Evolutionary conservation across 1,140 invertebrate species (phyloP).

Genomic region (Choristoneura fumiferana): DNA sequence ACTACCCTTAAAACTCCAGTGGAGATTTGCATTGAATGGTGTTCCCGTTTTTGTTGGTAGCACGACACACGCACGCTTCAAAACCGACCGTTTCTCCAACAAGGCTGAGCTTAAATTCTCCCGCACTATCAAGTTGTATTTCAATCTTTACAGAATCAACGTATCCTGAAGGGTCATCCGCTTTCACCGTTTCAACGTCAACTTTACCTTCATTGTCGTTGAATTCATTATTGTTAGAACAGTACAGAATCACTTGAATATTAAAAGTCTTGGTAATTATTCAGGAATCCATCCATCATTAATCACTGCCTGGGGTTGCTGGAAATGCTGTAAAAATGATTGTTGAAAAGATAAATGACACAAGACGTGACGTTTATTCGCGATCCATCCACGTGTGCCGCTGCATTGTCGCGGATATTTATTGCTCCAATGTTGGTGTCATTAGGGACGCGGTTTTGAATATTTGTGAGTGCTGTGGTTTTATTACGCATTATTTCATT

Average conservation of each 20-base stretch:
- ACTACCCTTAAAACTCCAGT: conserved; percentile 75
- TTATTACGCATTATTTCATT: background rate
- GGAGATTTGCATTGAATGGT: conserved; percentile 74
- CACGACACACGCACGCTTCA: conserved; percentile 27
- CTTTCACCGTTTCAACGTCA: conserved; percentile 37
- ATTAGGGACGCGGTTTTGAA: conserved; percentile 4
- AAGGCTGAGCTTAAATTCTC: conserved; percentile 21
- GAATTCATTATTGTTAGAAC: conserved; percentile 32
- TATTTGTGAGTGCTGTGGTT: background rate
- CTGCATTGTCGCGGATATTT: conserved; percentile 25
- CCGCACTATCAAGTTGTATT: conserved; percentile 3
- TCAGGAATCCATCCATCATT: conserved; percentile 78
- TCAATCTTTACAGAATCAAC: conserved; percentile 36
- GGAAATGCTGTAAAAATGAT: conserved; percentile 74
- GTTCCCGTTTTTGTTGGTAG: conserved; percentile 64
- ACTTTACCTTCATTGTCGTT: conserved; percentile 35
- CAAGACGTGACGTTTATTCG: conserved; percentile 69
- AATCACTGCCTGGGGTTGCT: conserved; percentile 64
- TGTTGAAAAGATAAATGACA: conserved; percentile 75
- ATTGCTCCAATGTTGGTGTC: conserved; percentile 3
- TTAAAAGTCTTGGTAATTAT: conserved; percentile 79
- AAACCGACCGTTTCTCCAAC: conserved; percentile 26
- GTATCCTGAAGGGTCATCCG: conserved; percentile 65
- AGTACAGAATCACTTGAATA: conserved; percentile 70
- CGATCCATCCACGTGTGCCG: conserved; percentile 49